These are phyloP conservation scores for Corapipo altera DNA, from an alignment of 2,113 vertebrate genomes.

Conservation along the genomic window DNA sequence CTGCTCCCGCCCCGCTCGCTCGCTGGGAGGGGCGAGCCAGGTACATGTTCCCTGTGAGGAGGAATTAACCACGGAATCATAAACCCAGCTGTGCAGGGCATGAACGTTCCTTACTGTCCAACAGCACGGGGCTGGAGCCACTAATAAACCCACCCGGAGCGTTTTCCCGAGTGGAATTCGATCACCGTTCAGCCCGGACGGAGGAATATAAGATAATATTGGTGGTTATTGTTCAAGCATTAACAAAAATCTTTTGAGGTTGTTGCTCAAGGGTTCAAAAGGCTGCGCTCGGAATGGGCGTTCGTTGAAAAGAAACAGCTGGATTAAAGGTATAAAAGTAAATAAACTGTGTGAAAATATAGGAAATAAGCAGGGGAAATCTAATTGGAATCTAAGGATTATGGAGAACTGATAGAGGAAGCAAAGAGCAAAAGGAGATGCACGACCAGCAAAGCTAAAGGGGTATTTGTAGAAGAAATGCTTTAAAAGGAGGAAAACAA, in stretches of 20 bases:
- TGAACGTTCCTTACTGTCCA: neutral
- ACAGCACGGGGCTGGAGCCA: neutral
- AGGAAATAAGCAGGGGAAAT: neutral
- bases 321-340: neutral
- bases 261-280: neutral
- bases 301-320: neutral
- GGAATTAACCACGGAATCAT: neutral
- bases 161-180: neutral
- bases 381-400: neutral
- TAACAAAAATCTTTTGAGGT: neutral
- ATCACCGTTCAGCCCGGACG: fast-evolving
- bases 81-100: fast-evolving
- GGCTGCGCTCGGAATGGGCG: neutral
- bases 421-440: neutral
- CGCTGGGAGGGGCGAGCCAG: neutral
- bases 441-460: neutral
- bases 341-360: neutral
- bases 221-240: neutral
- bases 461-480: neutral
- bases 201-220: neutral
- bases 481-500: neutral
- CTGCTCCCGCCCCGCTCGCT: neutral
- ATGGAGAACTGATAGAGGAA: neutral
- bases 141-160: neutral
- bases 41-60: neutral